Base-by-base conservation (phyloP, 2,797 vertebrate genomes). In the Enteromius trimaculatus region DNA sequence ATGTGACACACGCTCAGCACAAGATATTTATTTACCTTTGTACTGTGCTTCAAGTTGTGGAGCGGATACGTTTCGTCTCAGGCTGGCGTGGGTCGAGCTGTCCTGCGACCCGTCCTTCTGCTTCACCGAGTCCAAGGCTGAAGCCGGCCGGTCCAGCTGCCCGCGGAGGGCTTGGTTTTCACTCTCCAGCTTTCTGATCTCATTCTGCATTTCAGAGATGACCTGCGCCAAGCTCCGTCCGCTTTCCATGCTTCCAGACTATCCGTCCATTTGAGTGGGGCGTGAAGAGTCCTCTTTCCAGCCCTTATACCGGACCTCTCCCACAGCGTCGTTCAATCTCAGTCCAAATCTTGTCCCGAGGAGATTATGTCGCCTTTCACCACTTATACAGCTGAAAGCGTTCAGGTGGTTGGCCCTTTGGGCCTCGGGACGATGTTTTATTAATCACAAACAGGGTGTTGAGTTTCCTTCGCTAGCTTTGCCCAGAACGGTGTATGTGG, bases 141-240 rank as follows among this genome's bases (percentile, higher is more conserved):
- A 21, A 1, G 77, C 0, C 26, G 84, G 82, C 79, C 88, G 91
- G 37, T 85, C 87, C 79, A 93, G 81, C 80, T 93, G 94, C 71
- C 92, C 93, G 0, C 90, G 90, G 78, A 98, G 94, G 9, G 91
- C 93, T 19, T 86, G 92, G 90, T 99, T 98, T 84, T 99, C 97
- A 11, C 88, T 92, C 90, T 98, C 95, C 88, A 98, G 89, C 84
- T 93, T 95, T 88, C 94, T 92, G 89, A 99, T 98, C 17, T 97
- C 96, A 2, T 93, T 94, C 3, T 79, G 93, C 97, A 99, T 95
- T 90, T 97, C 95, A 88, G 91, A 92, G 92, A 98, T 95, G 81
- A 97, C 87, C 82, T 92, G 92, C 26, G 95, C 89, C 29, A 98
- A 93, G 81, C 94, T 93, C 2, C 79, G 34, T 44, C 92, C 94